phyloP scores from a whole-genome alignment of 2,888 invertebrate species.

The Cosmia pyralina region DNA sequence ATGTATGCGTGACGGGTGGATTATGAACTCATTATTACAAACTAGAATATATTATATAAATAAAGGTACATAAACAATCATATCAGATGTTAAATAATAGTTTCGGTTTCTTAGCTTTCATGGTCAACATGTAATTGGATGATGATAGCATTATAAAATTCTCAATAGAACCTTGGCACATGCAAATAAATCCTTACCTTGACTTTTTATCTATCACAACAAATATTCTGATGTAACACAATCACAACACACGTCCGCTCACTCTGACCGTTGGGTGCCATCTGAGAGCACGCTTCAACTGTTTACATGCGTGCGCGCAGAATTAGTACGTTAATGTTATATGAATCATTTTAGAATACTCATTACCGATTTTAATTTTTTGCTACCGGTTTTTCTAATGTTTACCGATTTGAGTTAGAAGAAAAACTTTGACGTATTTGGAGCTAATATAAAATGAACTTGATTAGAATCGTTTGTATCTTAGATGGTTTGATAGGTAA shows the following conservation, averaged over 20 bases:
- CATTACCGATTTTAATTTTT: background rate
- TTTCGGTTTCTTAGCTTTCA: slow-evolving; percentile 5
- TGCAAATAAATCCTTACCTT: slow-evolving; percentile 59
- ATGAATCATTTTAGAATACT: slow-evolving; percentile 17
- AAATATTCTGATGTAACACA: slow-evolving; percentile 30
- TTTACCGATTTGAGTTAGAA: slow-evolving; percentile 1
- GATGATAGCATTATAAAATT: background rate
- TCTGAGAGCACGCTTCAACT: slow-evolving; percentile 43
- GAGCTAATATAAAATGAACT: background rate
- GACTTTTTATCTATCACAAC: slow-evolving; percentile 51
- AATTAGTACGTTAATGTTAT: slow-evolving; percentile 19
- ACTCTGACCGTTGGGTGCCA: slow-evolving; percentile 51
- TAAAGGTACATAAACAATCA: background rate
- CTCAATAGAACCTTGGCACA: slow-evolving; percentile 30
- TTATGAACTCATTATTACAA: slow-evolving; percentile 17
- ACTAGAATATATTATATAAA: slow-evolving; percentile 8
- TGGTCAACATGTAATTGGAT: slow-evolving; percentile 10
- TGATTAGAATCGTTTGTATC: background rate
- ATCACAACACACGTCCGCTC: slow-evolving; percentile 59
- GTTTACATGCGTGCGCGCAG: slow-evolving; percentile 48
- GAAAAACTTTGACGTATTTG: slow-evolving; percentile 11
- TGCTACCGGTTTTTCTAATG: slow-evolving; percentile 3
- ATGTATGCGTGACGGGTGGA: background rate
- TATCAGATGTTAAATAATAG: slow-evolving; percentile 5
- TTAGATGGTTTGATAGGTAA: background rate